phyloP scores from a whole-genome alignment of 2,888 invertebrate genomes.

The Agrotis puta region DNA sequence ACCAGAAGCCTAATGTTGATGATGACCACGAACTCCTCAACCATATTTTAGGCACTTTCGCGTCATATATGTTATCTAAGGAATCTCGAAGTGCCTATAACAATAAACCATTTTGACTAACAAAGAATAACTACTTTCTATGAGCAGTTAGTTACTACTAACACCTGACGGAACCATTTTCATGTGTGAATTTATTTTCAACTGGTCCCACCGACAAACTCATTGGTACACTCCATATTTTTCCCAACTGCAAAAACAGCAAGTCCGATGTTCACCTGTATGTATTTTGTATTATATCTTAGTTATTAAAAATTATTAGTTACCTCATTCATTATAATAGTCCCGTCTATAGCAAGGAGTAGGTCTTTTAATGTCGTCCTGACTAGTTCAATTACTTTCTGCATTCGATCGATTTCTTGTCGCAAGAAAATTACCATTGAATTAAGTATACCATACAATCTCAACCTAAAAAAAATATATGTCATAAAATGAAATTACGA shows the following conservation, averaged over 20 bases:
- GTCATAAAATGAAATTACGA: too few species aligned
- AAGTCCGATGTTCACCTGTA: too few species aligned
- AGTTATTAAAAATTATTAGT: slow-evolving; percentile 34
- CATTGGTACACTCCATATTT: neutral
- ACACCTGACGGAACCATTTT: too few species aligned
- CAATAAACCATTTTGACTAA: slow-evolving; percentile 1
- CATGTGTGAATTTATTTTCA: neutral
- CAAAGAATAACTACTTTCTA: neutral
- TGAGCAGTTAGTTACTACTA: neutral
- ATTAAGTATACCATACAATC: slow-evolving; percentile 92
- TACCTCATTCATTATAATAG: slow-evolving; percentile 97
- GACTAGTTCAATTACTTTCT: slow-evolving; percentile 93
- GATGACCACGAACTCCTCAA: slow-evolving; percentile 95
- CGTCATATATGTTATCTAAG: slow-evolving; percentile 96
- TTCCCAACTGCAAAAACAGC: too few species aligned
- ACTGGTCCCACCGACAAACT: neutral
- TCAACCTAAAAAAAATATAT: slow-evolving; percentile 85
- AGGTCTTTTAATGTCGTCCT: slow-evolving; percentile 94
- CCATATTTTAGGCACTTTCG: slow-evolving; percentile 95
- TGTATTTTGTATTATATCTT: too few species aligned
- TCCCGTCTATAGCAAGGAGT: slow-evolving; percentile 96
- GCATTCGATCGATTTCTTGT: slow-evolving; percentile 97
- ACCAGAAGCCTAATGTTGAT: slow-evolving; percentile 97
- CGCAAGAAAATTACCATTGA: slow-evolving; percentile 97
- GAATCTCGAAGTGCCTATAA: slow-evolving; percentile 94